phyloP scores from a whole-genome alignment of 1,140 invertebrate genomes.

The Brachystomella parvula region DNA sequence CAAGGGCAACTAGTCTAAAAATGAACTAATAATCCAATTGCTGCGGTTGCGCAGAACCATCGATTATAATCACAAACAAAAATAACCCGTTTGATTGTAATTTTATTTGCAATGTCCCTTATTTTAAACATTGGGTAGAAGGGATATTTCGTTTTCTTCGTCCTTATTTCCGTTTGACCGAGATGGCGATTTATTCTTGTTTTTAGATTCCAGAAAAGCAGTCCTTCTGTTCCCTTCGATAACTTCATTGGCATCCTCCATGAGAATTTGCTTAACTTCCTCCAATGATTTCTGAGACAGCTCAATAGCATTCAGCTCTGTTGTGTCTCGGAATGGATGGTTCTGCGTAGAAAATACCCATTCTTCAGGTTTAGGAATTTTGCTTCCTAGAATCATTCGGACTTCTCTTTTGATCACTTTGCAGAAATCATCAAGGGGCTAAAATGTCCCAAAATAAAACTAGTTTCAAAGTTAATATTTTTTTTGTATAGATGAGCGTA shows the following conservation, averaged over 20 bases:
- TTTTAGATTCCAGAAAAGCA: neutral
- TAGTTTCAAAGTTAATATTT: neutral
- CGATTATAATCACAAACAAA: too few species aligned
- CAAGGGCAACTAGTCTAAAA: too few species aligned
- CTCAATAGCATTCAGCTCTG: constrained; percentile 26
- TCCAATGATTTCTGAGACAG: constrained; percentile 14
- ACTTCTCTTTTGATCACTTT: constrained; percentile 28
- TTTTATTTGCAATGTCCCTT: too few species aligned
- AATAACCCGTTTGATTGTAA: too few species aligned
- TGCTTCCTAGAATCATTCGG: constrained; percentile 25
- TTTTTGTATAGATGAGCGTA: neutral
- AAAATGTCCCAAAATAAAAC: constrained; percentile 5
- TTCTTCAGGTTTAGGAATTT: constrained; percentile 23
- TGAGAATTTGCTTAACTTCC: neutral
- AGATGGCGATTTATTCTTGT: neutral
- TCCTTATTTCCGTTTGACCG: neutral
- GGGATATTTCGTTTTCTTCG: neutral
- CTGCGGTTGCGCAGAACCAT: too few species aligned
- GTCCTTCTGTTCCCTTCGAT: neutral
- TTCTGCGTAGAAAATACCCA: constrained; percentile 27
- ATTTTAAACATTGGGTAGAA: neutral
- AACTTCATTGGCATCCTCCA: neutral
- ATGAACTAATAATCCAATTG: too few species aligned
- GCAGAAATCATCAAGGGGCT: constrained; percentile 36
- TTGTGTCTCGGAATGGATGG: constrained; percentile 22